Conservation (phyloP, 53 echinoderm and acorn worm species). For the Paelopatides confundens region DNA sequence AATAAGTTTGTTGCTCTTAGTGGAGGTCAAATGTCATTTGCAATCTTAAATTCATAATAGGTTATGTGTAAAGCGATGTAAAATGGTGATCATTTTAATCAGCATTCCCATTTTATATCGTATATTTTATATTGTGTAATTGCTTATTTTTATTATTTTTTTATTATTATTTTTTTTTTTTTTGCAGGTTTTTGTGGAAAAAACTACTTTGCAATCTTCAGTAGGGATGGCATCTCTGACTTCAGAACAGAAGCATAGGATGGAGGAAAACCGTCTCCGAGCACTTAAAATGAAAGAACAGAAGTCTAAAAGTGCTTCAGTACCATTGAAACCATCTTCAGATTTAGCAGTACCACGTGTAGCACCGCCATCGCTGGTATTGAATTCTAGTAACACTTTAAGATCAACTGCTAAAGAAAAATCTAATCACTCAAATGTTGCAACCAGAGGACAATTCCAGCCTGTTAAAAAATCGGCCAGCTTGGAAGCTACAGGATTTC, state of each 20-base stretch:
- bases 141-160: no score
- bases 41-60: no score
- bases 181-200: no score
- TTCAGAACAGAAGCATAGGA: constrained; percentile 80
- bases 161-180: no score
- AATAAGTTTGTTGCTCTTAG: no score
- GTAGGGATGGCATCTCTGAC: constrained; percentile 67
- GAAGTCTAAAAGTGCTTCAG: not conserved
- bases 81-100: no score
- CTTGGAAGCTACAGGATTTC: not conserved
- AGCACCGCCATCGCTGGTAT: not conserved
- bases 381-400: not conserved
- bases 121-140: no score
- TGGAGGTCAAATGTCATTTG: no score
- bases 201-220: not conserved
- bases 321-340: not conserved
- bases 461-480: not conserved
- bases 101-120: no score
- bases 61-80: no score
- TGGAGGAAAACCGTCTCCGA: constrained; percentile 82
- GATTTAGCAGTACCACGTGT: not conserved
- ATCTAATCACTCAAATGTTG: not conserved
- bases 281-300: constrained; percentile 79
- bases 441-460: not conserved
- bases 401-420: not conserved